phyloP scores from a whole-genome alignment of 2,797 vertebrate species.

The Rhynchotus rufescens region DNA sequence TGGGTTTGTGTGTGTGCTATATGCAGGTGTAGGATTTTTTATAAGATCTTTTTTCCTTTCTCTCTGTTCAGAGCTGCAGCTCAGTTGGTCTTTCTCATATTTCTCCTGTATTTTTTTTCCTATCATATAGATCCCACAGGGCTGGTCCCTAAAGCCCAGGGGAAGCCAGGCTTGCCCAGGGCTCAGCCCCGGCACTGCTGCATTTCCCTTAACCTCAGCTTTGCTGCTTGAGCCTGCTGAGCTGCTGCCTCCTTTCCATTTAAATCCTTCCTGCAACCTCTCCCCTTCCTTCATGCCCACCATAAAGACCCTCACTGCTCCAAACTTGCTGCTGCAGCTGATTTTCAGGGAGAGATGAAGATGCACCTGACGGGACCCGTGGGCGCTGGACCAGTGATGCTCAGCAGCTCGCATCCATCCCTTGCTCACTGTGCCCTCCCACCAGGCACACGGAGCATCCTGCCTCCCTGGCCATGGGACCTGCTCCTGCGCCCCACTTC shows the following conservation, averaged over 20 bases:
- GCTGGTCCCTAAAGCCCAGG: not conserved
- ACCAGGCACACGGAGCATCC: not conserved
- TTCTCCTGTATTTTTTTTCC: not conserved
- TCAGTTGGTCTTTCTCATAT: not conserved
- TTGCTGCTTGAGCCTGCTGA: not conserved
- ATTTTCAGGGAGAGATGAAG: not conserved
- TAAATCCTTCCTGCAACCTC: not conserved
- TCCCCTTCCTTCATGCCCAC: not conserved
- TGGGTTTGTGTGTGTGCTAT: not conserved
- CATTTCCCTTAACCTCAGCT: not conserved
- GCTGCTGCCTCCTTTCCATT: not conserved
- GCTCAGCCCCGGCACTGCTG: not conserved
- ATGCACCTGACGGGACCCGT: not conserved
- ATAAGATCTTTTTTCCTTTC: not conserved
- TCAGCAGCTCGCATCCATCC: not conserved
- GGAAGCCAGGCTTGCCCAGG: not conserved
- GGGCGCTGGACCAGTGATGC: not conserved
- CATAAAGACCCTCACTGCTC: not conserved
- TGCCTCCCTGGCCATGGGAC: not conserved
- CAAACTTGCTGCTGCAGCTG: not conserved
- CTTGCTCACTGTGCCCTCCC: not conserved
- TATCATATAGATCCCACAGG: not conserved
- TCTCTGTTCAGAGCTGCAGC: not conserved
- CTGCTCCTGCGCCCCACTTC: not conserved
- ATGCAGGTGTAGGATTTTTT: not conserved